Base-by-base conservation (phyloP, 2,888 invertebrate species). In the Microctonus brassicae region DNA sequence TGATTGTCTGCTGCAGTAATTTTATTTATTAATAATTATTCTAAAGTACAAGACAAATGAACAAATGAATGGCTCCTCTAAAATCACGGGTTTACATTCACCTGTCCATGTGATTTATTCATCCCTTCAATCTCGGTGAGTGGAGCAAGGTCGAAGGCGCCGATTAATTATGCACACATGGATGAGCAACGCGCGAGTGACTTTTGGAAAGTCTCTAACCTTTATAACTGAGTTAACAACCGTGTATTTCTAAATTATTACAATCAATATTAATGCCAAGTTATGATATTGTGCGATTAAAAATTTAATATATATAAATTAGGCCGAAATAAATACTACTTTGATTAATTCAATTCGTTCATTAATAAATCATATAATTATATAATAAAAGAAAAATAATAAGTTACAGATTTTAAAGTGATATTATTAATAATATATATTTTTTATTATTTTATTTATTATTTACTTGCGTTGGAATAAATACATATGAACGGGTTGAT, bases 71-170 rank as follows among this genome's bases (percentile, higher is more conserved):
- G 29, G 34, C 24, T 26, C 22, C 47, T 36, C 20, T 17, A 53
- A 62, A 69, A 69, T 73, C 69, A 61, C 66, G 57, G 39, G 4
- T 29, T 47, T 47, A 67, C 52, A 60, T 60, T 75, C 75, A 76
- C 77, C 75, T 78, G 77, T 75, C 73, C 73, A 39, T 68, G 74
- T 83, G 76, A 82, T 75, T 83, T 82, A 84, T 82, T 83, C 83
- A 85, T 82, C 77, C 78, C 76, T 79, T 80, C 84, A 86, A 87
- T 87, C 85, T 86, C 85, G 81, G 86, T 83, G 83, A 87, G 84
- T 83, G 81, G 85, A 86, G 84, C 86, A 84, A 86, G 86, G 85
- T 86, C 86, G 85, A 80, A 81, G 75, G 78, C 72, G 77, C 76
- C 75, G 79, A 63, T 86, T 78, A 86, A 86, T 86, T 85, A 86